Conservation (phyloP, 2,113 vertebrate genomes). For the Clarias gariepinus region DNA sequence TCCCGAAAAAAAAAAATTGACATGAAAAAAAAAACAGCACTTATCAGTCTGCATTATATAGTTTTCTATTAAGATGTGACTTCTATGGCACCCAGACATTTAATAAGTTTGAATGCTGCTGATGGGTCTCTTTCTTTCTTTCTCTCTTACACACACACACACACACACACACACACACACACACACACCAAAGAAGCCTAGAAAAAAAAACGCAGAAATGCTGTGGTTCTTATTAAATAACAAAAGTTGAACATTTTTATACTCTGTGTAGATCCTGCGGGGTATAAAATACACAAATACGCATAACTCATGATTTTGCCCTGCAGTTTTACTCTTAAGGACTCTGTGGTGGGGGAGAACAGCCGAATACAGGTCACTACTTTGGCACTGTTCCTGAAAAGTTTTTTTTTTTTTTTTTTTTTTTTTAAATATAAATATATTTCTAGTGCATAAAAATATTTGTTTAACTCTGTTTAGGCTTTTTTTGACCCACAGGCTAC, state of each 20-base stretch:
- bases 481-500: background rate
- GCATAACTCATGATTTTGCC: slow-evolving; percentile 2
- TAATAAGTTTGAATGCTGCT: slow-evolving; percentile 43
- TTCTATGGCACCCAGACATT: slow-evolving; percentile 47
- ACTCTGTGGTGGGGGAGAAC: background rate
- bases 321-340: background rate
- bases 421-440: too few species aligned
- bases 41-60: slow-evolving; percentile 25
- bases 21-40: background rate
- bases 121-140: background rate
- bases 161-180: slow-evolving; percentile 1
- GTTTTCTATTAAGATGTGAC: slow-evolving; percentile 39
- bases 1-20: slow-evolving; percentile 45
- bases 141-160: background rate
- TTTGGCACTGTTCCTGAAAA: background rate
- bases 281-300: background rate
- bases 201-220: background rate
- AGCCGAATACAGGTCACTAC: background rate
- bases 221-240: background rate
- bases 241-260: background rate
- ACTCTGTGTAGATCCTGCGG: background rate
- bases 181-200: background rate
- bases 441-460: background rate
- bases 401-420: too few species aligned
- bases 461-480: background rate